Percentiles rank a stretch among this genome's conserved stretches.
Evolutionary conservation across 2,888 invertebrate genomes (phyloP).

Genomic region (Empis livida): DNA sequence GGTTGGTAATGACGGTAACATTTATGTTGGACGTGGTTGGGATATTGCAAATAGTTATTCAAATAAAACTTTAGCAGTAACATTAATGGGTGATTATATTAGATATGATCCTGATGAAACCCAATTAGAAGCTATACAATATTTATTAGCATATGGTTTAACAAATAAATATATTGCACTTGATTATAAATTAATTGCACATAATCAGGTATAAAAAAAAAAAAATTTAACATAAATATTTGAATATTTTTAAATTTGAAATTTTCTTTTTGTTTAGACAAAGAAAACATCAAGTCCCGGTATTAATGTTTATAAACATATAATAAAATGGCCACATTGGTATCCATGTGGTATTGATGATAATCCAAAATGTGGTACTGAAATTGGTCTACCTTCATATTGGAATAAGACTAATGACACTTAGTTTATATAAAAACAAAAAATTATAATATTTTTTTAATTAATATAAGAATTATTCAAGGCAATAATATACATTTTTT

Average conservation of each 20-base stretch:
- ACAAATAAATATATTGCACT: conserved; percentile 31
- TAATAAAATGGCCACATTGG: conserved; percentile 40
- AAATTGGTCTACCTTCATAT: conserved; percentile 24
- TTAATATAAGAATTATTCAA: no score
- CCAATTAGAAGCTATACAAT: conserved; percentile 37
- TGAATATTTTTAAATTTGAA: conserved; percentile 1
- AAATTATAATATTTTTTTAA: no score
- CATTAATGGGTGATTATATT: conserved; percentile 39
- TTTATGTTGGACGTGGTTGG: conserved; percentile 43
- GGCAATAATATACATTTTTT: no score
- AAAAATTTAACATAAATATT: neutral
- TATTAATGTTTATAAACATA: conserved; percentile 35
- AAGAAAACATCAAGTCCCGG: conserved; percentile 39
- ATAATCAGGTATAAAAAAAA: conserved; percentile 35
- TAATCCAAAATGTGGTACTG: conserved; percentile 26
- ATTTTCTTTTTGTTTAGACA: conserved; percentile 23
- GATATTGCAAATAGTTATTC: conserved; percentile 40
- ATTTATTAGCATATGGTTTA: conserved; percentile 35
- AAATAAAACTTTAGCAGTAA: conserved; percentile 36
- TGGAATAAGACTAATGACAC: conserved; percentile 18
- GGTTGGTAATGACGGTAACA: conserved; percentile 42
- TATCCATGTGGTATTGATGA: conserved; percentile 25
- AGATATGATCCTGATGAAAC: conserved; percentile 30
- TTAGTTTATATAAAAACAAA: neutral
- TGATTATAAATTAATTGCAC: conserved; percentile 39